phyloP scores from a whole-genome alignment of 1,140 invertebrate species.

The Conopomorpha cramerella region DNA sequence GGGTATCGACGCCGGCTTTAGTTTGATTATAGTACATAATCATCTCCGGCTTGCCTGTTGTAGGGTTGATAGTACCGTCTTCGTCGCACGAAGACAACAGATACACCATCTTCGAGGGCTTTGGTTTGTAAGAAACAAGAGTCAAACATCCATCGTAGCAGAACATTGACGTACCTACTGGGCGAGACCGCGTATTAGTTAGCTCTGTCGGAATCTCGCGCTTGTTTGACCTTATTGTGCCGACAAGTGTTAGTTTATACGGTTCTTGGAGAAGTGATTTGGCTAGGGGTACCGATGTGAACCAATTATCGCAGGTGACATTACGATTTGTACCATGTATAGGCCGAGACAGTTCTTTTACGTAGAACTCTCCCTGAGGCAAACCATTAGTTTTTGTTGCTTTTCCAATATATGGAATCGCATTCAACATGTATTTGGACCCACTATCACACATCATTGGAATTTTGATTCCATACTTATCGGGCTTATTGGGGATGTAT shows the following conservation, averaged over 20 bases:
- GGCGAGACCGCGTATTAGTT: constrained; percentile 9
- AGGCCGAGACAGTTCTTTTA: constrained; percentile 9
- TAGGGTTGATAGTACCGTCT: constrained; percentile 7
- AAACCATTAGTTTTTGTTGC: constrained; percentile 12
- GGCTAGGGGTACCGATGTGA: constrained; percentile 25
- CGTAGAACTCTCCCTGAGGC: constrained; percentile 18
- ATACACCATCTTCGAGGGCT: constrained; percentile 30
- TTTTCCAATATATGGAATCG: constrained; percentile 25
- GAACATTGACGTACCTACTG: constrained; percentile 15
- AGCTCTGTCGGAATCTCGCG: constrained; percentile 22
- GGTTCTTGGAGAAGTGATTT: constrained; percentile 14
- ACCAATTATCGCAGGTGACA: constrained; percentile 45
- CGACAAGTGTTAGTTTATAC: constrained; percentile 22
- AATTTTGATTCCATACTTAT: too few species aligned
- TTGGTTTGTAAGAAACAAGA: constrained; percentile 31
- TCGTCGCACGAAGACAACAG: constrained; percentile 9
- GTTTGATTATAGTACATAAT: constrained; percentile 8
- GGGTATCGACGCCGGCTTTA: constrained; percentile 11
- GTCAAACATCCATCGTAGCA: constrained; percentile 23
- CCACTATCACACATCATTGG: constrained; percentile 20
- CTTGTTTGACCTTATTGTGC: constrained; percentile 24
- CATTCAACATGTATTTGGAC: constrained; percentile 28
- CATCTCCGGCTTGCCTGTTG: constrained; percentile 5
- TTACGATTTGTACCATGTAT: constrained; percentile 27
- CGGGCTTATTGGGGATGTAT: constrained; percentile 20